Evolutionary conservation across 2,888 invertebrate genomes (phyloP).

Genomic region (Tillus elongatus): DNA sequence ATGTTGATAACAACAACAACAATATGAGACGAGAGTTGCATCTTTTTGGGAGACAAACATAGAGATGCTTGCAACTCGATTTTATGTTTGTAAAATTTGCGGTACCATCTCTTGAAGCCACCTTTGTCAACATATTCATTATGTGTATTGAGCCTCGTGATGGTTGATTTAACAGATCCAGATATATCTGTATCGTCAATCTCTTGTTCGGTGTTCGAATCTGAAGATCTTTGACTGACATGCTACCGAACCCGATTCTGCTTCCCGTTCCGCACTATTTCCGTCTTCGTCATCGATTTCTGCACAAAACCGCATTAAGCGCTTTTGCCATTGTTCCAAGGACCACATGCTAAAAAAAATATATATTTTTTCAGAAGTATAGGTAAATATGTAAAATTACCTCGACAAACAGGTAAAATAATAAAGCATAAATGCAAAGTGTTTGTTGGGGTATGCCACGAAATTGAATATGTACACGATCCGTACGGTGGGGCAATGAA

Average conservation of each 20-base stretch:
- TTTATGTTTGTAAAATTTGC: conserved; percentile 6
- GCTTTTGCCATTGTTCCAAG: not conserved
- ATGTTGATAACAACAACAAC: conserved; percentile 8
- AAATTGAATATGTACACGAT: not conserved
- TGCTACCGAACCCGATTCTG: not conserved
- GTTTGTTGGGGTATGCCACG: not conserved
- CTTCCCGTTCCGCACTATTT: not conserved
- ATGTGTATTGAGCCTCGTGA: not conserved
- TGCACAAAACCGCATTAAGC: conserved; percentile 1
- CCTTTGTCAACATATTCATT: not conserved
- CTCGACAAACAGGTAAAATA: conserved; percentile 1
- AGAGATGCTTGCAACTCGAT: conserved; percentile 7
- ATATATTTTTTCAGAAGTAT: not conserved
- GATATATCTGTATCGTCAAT: not conserved
- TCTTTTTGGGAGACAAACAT: conserved; percentile 9
- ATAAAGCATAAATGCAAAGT: conserved; percentile 1
- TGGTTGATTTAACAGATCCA: not conserved
- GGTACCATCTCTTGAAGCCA: conserved; percentile 1
- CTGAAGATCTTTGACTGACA: conserved; percentile 1
- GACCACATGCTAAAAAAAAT: too few relatives aligned
- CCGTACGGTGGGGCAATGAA: conserved; percentile 2
- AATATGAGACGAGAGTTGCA: not conserved
- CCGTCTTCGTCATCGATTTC: not conserved
- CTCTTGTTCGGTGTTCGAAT: not conserved
- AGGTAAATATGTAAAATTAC: not conserved